Conservation (phyloP, 2,113 vertebrate genomes). For the Redunca redunca region DNA sequence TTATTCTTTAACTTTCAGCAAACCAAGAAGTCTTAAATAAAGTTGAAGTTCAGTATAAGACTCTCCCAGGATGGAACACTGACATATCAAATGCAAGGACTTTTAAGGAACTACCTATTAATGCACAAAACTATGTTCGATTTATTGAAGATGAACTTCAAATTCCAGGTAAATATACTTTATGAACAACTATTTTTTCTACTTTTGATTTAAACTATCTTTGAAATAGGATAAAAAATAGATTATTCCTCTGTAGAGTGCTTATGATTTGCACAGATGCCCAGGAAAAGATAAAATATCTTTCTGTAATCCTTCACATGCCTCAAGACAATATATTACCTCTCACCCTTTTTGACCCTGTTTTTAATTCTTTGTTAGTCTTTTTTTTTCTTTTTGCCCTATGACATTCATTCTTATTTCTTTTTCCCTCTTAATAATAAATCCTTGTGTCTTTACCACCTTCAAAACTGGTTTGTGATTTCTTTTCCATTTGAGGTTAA, state of each 20-base stretch:
- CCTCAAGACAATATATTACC: not conserved
- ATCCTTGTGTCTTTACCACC: not conserved
- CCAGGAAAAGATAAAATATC: not conserved
- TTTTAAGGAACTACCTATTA: conserved; percentile 93
- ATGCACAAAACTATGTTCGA: conserved; percentile 93
- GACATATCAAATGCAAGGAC: conserved; percentile 90
- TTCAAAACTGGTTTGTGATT: not conserved
- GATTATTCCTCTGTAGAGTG: not conserved
- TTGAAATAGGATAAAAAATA: not conserved
- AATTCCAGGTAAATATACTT: conserved; percentile 88
- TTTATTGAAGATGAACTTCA: conserved; percentile 92
- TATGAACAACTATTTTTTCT: conserved; percentile 14
- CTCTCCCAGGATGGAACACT: conserved; percentile 93
- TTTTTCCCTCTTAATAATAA: not conserved
- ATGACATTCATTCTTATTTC: not conserved
- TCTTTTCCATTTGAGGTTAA: not conserved
- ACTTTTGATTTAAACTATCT: not conserved
- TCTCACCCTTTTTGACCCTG: not conserved
- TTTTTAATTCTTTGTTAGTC: not conserved
- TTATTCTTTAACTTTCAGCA: conserved; percentile 81
- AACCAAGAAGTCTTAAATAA: conserved; percentile 97
- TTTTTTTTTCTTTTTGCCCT: not conserved
- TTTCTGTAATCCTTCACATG: not conserved
- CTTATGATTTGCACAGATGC: not conserved
- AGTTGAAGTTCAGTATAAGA: conserved; percentile 95